phyloP scores from a whole-genome alignment of 2,113 vertebrate species.

The Apodemus speciosus region DNA sequence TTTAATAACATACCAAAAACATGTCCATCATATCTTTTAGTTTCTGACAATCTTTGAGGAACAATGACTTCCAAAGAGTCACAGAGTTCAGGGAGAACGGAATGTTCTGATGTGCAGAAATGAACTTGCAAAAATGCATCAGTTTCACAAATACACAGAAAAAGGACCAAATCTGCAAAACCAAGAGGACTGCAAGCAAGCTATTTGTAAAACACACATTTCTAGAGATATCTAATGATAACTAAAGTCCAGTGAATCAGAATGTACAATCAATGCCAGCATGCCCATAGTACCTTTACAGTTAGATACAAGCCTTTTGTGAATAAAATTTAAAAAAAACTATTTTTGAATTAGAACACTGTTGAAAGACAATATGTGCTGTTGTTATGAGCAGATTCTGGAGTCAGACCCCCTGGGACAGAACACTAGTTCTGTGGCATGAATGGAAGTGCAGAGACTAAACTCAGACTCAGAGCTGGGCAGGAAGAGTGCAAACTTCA shows the following conservation, averaged over 20 bases:
- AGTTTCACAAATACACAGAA: slow-evolving; percentile 17
- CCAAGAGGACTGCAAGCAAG: slow-evolving; percentile 10
- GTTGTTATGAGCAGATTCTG: neutral
- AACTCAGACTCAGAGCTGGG: neutral
- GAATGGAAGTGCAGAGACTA: neutral
- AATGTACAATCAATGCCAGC: neutral
- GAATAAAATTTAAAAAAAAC: neutral
- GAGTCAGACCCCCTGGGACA: neutral
- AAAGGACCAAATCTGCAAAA: neutral
- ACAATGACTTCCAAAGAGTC: slow-evolving; percentile 25
- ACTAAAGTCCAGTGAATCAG: slow-evolving; percentile 34
- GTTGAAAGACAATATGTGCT: neutral
- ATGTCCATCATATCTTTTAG: neutral
- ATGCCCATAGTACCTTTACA: neutral
- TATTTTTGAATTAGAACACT: neutral
- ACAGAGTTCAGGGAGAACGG: slow-evolving; percentile 42
- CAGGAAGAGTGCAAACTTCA: neutral
- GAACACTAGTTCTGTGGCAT: neutral
- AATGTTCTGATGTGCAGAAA: slow-evolving; percentile 22
- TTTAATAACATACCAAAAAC: slow-evolving; percentile 37
- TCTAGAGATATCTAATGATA: slow-evolving; percentile 35
- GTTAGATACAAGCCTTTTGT: neutral
- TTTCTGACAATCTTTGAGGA: slow-evolving; percentile 31
- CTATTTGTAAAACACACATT: slow-evolving; percentile 17
- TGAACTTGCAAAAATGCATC: slow-evolving; percentile 14